A percentile compares a stretch with the other conserved stretches of the same genome.
phyloP scores from a whole-genome alignment of 2,888 invertebrate genomes.

The Thalpophila matura region DNA sequence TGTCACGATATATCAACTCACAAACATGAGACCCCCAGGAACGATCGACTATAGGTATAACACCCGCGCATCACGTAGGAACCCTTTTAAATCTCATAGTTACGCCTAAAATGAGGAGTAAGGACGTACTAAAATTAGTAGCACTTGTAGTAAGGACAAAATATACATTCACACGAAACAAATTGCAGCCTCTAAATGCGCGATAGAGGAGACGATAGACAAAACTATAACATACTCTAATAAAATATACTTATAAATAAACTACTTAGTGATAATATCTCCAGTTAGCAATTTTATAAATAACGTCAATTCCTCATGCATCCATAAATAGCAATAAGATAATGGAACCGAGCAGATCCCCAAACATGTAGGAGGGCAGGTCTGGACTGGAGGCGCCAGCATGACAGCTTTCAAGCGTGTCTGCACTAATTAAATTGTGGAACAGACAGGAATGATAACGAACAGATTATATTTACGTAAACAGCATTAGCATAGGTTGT shows the following conservation, averaged over 20 bases:
- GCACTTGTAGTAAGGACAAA: not conserved
- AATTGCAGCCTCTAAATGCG: not conserved
- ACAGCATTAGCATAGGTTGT: conserved; percentile 65
- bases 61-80: not conserved
- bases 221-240: too few relatives aligned
- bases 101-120: not conserved
- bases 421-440: conserved; percentile 77
- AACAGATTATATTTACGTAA: conserved; percentile 67
- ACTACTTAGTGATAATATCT: too few relatives aligned
- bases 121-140: too few relatives aligned
- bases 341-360: conserved; percentile 68
- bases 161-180: not conserved
- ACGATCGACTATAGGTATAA: conserved; percentile 18
- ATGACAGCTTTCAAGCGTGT: conserved; percentile 81
- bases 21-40: conserved; percentile 20
- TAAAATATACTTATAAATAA: too few relatives aligned
- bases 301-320: conserved; percentile 42
- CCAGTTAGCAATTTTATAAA: conserved; percentile 33
- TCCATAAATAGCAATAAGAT: conserved; percentile 59
- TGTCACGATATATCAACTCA: not conserved
- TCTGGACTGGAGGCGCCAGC: conserved; percentile 76
- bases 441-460: conserved; percentile 75
- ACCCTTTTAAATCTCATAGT: not conserved
- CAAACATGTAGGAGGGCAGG: conserved; percentile 66
- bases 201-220: not conserved